Conservation (phyloP, 2,888 invertebrate genomes). For the Cheilosia vulpina region DNA sequence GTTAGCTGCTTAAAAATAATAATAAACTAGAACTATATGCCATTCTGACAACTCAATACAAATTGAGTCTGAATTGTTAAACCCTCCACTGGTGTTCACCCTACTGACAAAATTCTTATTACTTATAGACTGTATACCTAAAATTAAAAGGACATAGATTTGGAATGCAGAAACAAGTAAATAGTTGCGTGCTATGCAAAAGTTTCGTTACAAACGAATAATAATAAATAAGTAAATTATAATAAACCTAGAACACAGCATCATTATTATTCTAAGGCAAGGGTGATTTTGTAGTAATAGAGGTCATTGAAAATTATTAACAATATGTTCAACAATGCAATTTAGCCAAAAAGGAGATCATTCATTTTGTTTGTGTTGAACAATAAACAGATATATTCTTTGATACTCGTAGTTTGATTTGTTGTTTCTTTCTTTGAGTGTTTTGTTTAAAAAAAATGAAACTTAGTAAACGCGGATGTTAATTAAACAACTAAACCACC, state of each 20-base stretch:
- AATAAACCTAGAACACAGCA: conserved; percentile 54
- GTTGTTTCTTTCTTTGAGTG: conserved; percentile 24
- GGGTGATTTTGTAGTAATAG: conserved; percentile 54
- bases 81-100: conserved; percentile 20
- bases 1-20: neutral
- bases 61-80: neutral
- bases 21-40: neutral
- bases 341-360: conserved; percentile 62
- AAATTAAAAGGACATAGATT: conserved; percentile 33
- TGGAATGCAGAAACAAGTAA: conserved; percentile 46
- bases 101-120: neutral
- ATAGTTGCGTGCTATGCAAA: conserved; percentile 44
- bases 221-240: conserved; percentile 11
- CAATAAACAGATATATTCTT: conserved; percentile 60
- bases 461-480: conserved; percentile 22
- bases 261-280: conserved; percentile 68
- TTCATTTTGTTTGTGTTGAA: conserved; percentile 33
- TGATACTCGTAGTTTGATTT: conserved; percentile 69
- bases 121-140: conserved; percentile 41
- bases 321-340: conserved; percentile 53
- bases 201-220: conserved; percentile 34
- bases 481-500: conserved; percentile 86
- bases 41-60: neutral
- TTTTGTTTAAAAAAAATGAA: conserved; percentile 76
- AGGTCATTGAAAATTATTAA: conserved; percentile 49